A percentile compares a stretch with the other conserved stretches of the same genome.
Conservation (phyloP, 2,797 vertebrate genomes). For the Chrysocyon brachyurus region DNA sequence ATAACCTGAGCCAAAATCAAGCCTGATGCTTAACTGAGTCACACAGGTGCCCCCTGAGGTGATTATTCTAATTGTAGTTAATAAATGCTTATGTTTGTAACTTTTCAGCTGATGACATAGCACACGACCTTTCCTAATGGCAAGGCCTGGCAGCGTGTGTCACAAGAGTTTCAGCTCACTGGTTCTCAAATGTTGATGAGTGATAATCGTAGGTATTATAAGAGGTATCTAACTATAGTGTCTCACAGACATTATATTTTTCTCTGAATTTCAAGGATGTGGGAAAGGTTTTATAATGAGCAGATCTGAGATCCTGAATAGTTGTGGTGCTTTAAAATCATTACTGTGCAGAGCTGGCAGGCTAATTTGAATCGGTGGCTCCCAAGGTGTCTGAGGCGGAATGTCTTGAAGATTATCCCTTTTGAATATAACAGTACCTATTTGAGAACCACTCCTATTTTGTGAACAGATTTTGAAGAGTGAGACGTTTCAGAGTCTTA, state of each 20-base stretch:
- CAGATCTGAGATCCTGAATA: not conserved
- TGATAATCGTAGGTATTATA: not conserved
- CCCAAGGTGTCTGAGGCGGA: not conserved
- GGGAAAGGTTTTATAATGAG: slow-evolving; percentile 1
- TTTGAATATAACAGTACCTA: not conserved
- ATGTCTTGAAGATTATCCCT: not conserved
- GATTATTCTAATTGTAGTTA: not conserved
- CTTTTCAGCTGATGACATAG: not conserved
- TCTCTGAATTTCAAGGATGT: slow-evolving; percentile 17
- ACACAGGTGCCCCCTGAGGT: not conserved
- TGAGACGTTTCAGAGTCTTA: not conserved
- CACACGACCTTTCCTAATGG: not conserved
- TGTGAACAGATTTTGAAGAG: not conserved
- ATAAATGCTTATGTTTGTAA: not conserved
- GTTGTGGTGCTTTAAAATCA: not conserved
- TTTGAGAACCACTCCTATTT: not conserved
- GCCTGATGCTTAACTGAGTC: not conserved
- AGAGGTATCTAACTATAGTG: not conserved
- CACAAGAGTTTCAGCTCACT: not conserved
- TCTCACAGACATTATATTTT: not conserved
- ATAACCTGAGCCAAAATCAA: not conserved
- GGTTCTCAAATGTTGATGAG: not conserved
- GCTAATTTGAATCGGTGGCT: not conserved
- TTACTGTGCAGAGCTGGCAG: not conserved
- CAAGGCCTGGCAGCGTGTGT: not conserved